A percentile compares a stretch with the other conserved stretches of the same genome.
Evolutionary conservation across 1,140 invertebrate genomes (phyloP).

Genomic region (Epicauta chinensis): DNA sequence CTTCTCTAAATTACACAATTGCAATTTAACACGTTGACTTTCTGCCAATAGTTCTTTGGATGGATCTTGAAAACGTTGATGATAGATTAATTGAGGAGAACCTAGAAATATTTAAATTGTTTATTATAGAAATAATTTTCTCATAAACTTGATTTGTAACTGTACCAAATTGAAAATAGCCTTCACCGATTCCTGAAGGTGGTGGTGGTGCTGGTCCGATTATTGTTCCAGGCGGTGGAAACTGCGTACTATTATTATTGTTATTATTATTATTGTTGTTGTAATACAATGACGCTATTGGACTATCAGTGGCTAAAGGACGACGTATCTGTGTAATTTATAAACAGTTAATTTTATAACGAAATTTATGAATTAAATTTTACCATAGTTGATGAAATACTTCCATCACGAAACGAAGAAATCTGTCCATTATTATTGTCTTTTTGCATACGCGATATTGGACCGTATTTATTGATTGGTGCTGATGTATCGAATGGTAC

Average conservation of each 20-base stretch:
- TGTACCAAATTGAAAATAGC: not conserved
- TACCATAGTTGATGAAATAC: conserved; percentile 40
- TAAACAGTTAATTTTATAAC: not conserved
- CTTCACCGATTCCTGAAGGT: conserved; percentile 12
- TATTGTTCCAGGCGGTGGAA: conserved; percentile 23
- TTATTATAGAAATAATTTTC: too few relatives aligned
- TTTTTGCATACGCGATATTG: conserved; percentile 66
- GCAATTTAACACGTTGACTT: conserved; percentile 57
- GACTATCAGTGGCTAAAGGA: conserved; percentile 49
- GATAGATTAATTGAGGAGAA: conserved; percentile 40
- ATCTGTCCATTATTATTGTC: conserved; percentile 33
- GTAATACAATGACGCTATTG: conserved; percentile 50
- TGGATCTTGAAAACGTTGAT: conserved; percentile 36
- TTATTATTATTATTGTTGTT: conserved; percentile 32
- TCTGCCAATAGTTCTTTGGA: conserved; percentile 49
- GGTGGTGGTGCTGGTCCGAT: conserved; percentile 4
- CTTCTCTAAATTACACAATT: conserved; percentile 57
- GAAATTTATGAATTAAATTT: conserved; percentile 10
- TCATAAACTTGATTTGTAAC: not conserved
- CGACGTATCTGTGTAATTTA: conserved; percentile 37
- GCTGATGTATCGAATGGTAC: conserved; percentile 67
- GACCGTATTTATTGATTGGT: conserved; percentile 66
- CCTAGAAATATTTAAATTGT: conserved; percentile 29
- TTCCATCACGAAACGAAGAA: conserved; percentile 32
- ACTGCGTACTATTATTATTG: not conserved